These are phyloP conservation scores for Polypterus senegalus DNA, from an alignment of 2,113 vertebrate genomes.

Conservation along the genomic window DNA sequence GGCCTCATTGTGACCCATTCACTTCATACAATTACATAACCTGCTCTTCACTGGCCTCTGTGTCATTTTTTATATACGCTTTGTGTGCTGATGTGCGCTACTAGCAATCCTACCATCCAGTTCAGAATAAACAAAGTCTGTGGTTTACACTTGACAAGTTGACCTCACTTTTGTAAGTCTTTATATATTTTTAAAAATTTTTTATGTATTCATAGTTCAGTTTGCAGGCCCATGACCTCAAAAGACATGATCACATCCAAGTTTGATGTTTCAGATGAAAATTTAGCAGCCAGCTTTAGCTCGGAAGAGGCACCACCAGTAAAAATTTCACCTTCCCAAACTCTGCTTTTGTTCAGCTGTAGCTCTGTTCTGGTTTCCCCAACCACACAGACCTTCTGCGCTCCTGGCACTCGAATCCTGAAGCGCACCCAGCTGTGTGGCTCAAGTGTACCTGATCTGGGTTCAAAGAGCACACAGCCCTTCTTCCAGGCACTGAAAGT, in stretches of 20 bases:
- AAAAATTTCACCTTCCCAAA: constrained; percentile 56
- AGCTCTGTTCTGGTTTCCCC: constrained; percentile 37
- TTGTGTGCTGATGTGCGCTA: no score
- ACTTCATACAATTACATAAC: no score
- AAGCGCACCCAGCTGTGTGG: constrained; percentile 48
- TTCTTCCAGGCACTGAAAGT: constrained; percentile 49
- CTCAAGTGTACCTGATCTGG: constrained; percentile 47
- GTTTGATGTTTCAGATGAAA: constrained; percentile 26
- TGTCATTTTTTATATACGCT: no score
- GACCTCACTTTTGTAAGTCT: no score
- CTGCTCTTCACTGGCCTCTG: no score
- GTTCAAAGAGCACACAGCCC: constrained; percentile 59
- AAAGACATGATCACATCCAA: constrained; percentile 56
- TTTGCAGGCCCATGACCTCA: constrained; percentile 33
- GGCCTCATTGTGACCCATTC: no score
- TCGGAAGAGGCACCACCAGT: constrained; percentile 25
- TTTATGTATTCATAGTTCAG: constrained; percentile 12
- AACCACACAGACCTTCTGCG: constrained; percentile 40
- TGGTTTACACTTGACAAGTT: no score
- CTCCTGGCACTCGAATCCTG: constrained; percentile 52
- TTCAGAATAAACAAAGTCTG: no score
- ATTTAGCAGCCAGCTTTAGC: constrained; percentile 44
- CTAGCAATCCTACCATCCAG: no score
- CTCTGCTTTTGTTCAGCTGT: constrained; percentile 37
- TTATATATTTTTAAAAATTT: no score